Percentiles rank a stretch among this genome's conserved stretches.
Conservation (phyloP, 2,888 invertebrate species). For the Meta bourneti region DNA sequence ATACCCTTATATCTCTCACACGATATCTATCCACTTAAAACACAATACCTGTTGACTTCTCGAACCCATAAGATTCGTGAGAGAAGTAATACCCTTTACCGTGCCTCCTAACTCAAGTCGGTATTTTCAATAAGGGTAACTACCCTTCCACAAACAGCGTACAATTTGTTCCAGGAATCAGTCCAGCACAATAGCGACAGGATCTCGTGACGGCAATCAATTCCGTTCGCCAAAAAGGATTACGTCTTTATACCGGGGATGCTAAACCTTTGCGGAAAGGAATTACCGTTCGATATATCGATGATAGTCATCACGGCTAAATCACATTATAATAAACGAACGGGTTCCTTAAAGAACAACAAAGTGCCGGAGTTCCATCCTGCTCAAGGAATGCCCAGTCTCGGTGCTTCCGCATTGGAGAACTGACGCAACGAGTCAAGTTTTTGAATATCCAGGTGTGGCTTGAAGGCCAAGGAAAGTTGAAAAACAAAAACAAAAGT, state of each 20-base stretch:
- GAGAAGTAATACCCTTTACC: not conserved
- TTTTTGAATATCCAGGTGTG: slow-evolving; percentile 50
- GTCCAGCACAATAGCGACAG: slow-evolving; percentile 35
- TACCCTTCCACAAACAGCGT: slow-evolving; percentile 9
- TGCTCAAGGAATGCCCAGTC: not conserved
- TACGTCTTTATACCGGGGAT: slow-evolving; percentile 11
- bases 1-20: not conserved
- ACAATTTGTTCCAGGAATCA: slow-evolving; percentile 26
- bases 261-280: not conserved
- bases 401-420: slow-evolving; percentile 57
- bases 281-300: not conserved
- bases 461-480: slow-evolving; percentile 2
- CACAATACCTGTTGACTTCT: not conserved
- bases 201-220: slow-evolving; percentile 48
- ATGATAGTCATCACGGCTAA: slow-evolving; percentile 2
- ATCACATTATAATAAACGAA: slow-evolving; percentile 29
- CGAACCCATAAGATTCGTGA: not conserved
- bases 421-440: slow-evolving; percentile 30
- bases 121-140: not conserved
- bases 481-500: not conserved
- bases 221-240: slow-evolving; percentile 13
- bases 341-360: slow-evolving; percentile 23
- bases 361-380: not conserved
- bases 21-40: not conserved
- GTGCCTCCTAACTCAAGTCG: not conserved